Evolutionary conservation across 2,797 vertebrate species (phyloP).

Genomic region (Pygocentrus nattereri): DNA sequence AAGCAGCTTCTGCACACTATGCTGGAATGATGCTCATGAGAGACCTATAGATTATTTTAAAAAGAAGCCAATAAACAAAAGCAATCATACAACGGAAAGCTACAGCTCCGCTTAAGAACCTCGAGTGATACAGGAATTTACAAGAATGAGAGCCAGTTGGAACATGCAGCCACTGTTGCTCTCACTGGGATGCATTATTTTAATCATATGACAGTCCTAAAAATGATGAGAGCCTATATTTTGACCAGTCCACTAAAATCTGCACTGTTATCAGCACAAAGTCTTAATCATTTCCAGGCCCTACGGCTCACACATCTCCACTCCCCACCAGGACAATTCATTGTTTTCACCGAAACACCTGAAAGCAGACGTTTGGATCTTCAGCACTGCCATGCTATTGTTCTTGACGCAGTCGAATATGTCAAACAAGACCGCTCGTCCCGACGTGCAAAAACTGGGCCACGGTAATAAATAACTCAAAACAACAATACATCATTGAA

Average conservation of each 20-base stretch:
- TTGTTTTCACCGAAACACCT: constrained; percentile 67
- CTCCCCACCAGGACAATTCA: constrained; percentile 58
- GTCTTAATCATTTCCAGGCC: not conserved
- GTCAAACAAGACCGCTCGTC: constrained; percentile 77
- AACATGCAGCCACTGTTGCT: too few relatives aligned
- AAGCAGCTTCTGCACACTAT: too few relatives aligned
- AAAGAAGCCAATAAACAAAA: too few relatives aligned
- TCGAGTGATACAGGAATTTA: too few relatives aligned
- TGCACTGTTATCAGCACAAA: not conserved
- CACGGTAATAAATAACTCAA: constrained; percentile 80
- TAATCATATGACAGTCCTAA: too few relatives aligned
- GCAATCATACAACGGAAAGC: too few relatives aligned
- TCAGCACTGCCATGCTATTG: constrained; percentile 69
- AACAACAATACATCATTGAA: constrained; percentile 80
- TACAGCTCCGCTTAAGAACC: too few relatives aligned
- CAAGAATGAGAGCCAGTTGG: too few relatives aligned
- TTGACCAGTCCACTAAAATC: not conserved
- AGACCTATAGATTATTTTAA: too few relatives aligned
- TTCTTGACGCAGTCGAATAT: constrained; percentile 75
- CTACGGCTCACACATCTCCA: not conserved
- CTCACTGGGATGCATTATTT: too few relatives aligned
- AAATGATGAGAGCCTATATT: constrained; percentile 50
- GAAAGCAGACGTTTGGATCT: constrained; percentile 69
- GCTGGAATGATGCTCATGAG: too few relatives aligned
- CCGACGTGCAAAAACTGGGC: constrained; percentile 69